These are phyloP conservation scores for Malacoraja senta DNA, from an alignment of 2,797 vertebrate genomes.

Conservation along the genomic window DNA sequence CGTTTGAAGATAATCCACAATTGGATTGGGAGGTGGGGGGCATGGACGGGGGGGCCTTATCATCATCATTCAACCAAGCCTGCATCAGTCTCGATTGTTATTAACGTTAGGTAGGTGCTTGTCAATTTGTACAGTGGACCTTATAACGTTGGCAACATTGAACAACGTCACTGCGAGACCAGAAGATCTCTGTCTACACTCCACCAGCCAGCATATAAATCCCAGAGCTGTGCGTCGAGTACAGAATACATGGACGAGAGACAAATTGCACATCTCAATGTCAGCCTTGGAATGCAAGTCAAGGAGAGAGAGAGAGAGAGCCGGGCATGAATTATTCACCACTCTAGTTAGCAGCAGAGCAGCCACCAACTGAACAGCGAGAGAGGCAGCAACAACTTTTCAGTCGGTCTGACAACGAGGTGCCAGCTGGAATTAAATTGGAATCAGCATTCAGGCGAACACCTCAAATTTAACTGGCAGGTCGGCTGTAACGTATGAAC, in stretches of 20 bases:
- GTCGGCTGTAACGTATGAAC: background rate
- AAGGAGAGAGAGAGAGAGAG: conserved; percentile 16
- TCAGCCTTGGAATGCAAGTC: background rate
- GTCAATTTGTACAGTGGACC: conserved; percentile 49
- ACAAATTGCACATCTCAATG: conserved; percentile 13
- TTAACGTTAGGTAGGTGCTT: conserved; percentile 50
- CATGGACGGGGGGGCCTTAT: background rate
- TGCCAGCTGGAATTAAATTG: background rate
- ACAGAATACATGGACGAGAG: conserved; percentile 29
- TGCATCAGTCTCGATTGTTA: conserved; percentile 49
- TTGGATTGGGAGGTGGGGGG: no score
- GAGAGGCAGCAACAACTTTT: background rate
- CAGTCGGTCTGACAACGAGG: background rate
- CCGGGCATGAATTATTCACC: conserved; percentile 27
- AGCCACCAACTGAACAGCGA: background rate
- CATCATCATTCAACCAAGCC: conserved; percentile 26
- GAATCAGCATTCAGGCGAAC: background rate
- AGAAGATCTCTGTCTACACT: conserved; percentile 39
- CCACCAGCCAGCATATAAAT: background rate
- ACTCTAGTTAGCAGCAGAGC: background rate
- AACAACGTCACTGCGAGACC: conserved; percentile 33
- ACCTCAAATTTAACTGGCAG: conserved; percentile 3
- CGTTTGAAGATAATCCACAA: background rate
- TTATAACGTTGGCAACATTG: conserved; percentile 46
- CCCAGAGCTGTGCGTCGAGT: background rate